Evolutionary conservation across 2,888 invertebrate species (phyloP), one percentile per base, ranked within the genome.

Genomic region (Rosalia funebris): DNA sequence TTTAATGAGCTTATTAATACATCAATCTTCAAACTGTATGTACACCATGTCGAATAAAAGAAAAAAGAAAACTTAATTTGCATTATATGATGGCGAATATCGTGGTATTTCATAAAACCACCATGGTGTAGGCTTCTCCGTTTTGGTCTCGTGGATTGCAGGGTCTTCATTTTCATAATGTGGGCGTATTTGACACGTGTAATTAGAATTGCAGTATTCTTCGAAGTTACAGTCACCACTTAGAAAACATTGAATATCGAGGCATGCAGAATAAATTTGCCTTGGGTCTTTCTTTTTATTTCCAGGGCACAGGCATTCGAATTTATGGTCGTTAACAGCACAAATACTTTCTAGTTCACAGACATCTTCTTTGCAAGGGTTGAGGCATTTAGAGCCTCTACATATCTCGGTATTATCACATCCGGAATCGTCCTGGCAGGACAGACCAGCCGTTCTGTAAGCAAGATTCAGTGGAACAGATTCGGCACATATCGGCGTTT

Each of bases 61-160:
- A n/a, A n/a, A n/a, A n/a, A n/a, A n/a, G n/a, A n/a, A n/a, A n/a
- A n/a, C n/a, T n/a, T n/a, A n/a, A n/a, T n/a, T n/a, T n/a, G n/a
- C n/a, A n/a, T n/a, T n/a, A n/a, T n/a, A n/a, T n/a, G n/a, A n/a
- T 25, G 25, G 25, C 25, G 25, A 25, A 3, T 5, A 9, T 25
- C 3, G 25, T 4, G 60, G 63, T 20, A 63, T 63, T 9, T 60
- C 60, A 3, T 60, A 54, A 42, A 54, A 63, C 63, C 63, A 63
- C 63, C 63, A 63, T 20, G 63, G 63, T 25, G n/a, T 16, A 5
- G 15, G n/a, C 1, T 31, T n/a, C n/a, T n/a, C n/a, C n/a, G n/a
- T n/a, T n/a, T n/a, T n/a, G n/a, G n/a, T n/a, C n/a, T n/a, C n/a
- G n/a, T n/a, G n/a, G n/a, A n/a, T n/a, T n/a, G n/a, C n/a, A n/a